Base-by-base conservation (phyloP, 2,113 vertebrate species). In the Halcyon malimbica region DNA sequence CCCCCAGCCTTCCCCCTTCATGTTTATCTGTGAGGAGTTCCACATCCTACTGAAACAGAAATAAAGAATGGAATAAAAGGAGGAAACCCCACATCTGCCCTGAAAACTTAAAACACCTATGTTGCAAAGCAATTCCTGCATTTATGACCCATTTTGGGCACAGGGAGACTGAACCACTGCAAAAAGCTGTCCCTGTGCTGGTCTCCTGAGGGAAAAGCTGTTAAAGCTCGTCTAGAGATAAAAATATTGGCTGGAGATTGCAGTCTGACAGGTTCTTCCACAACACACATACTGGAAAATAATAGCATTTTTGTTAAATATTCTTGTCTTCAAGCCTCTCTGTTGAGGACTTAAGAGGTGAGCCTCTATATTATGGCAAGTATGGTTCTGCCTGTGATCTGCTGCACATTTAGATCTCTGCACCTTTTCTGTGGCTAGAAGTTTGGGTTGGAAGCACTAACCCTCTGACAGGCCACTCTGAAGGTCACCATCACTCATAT, bases 11-110 rank as follows among this genome's bases (percentile, higher is more conserved):
- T 81, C 42, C 51, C 51, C 59, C 77, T 75, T 75, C 37, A 78
- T 63, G 68, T 95, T 89, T 68, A 90, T 65, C 82, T 91, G 29
- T 39, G 74, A 97, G 73, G 83, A 91, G 78, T 89, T 80, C 81
- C 81, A 62, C 29, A 26, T 87, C 60, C 35, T 44, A 46, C 50
- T 85, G 56, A 35, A 79, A 80, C 41, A 93, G 21, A 71, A 87
- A 37, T 41, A 10, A 44, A 70, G 79, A 62, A 41, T 9, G 23
- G 65, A 69, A 50, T 57, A 80, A 37, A 26, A 76, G 35, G 16
- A 83, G 79, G 29, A 86, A 81, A 10, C 5, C 11, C 15, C 23
- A 63, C 10, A 39, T 70, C 67, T 54, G 28, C 73, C 81, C 75
- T 62, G 87, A 75, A 77, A 77, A 42, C 35, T 42, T 62, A 57